Percentiles rank a stretch among this genome's conserved stretches.
Conservation (phyloP, 35 echinoderm and acorn worm species). For the Anneissia japonica region DNA sequence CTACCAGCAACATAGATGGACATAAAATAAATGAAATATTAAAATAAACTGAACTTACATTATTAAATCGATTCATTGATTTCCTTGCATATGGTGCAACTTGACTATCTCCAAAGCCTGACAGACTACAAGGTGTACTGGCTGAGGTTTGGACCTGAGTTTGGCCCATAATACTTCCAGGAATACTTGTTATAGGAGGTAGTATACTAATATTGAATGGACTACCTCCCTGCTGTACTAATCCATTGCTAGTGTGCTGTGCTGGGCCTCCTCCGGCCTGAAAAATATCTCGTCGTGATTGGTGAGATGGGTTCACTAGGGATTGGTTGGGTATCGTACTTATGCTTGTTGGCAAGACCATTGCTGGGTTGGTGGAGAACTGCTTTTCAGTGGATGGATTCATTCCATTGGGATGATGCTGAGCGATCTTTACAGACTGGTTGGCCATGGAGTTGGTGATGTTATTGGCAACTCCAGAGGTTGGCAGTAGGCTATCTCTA, state of each 20-base stretch:
- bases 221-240: background rate
- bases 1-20: too few relatives aligned
- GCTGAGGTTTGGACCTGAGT: background rate
- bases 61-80: background rate
- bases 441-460: too few relatives aligned
- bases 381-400: background rate
- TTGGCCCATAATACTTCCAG: background rate
- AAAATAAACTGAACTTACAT: too few relatives aligned
- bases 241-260: background rate
- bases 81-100: background rate
- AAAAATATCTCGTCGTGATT: background rate
- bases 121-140: background rate
- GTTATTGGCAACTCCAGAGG: too few relatives aligned
- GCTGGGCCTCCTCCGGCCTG: background rate
- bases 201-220: background rate
- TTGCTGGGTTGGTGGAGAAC: background rate
- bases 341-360: background rate
- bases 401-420: background rate
- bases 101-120: background rate
- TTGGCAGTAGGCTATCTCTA: too few relatives aligned
- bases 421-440: background rate
- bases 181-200: background rate
- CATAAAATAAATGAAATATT: too few relatives aligned
- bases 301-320: background rate
- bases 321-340: background rate